These are phyloP conservation scores for Prunella strophiata DNA, from an alignment of 2,797 vertebrate genomes.

Conservation along the genomic window DNA sequence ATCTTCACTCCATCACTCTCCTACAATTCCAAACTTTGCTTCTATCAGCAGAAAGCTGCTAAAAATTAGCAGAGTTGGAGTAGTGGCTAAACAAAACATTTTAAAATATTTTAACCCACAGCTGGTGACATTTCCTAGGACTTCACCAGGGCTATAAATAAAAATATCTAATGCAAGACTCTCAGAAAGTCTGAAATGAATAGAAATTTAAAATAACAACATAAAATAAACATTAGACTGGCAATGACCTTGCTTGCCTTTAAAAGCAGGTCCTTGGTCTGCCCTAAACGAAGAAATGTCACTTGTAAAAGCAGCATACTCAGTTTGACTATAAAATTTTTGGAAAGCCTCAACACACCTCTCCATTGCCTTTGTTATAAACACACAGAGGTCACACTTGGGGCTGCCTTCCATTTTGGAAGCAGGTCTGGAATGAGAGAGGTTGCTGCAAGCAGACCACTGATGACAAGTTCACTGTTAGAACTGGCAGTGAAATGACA, in stretches of 20 bases:
- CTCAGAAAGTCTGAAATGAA: neutral
- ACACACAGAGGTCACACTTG: neutral
- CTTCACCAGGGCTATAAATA: neutral
- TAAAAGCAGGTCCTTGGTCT: neutral
- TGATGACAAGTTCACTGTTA: slow-evolving; percentile 17
- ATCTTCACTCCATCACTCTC: neutral
- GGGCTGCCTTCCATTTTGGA: neutral
- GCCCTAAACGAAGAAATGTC: neutral
- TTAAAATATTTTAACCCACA: neutral
- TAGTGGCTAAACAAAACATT: neutral
- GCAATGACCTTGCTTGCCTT: neutral
- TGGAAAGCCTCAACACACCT: neutral
- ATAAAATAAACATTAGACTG: neutral
- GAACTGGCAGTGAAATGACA: slow-evolving; percentile 21
- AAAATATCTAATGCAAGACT: neutral
- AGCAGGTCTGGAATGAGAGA: neutral
- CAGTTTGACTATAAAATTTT: neutral
- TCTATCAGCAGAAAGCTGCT: neutral
- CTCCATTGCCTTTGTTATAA: neutral
- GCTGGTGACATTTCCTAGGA: neutral
- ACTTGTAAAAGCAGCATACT: neutral
- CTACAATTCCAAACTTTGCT: neutral
- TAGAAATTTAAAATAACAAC: neutral
- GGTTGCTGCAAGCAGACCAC: slow-evolving; percentile 1
- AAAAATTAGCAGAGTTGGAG: neutral